A percentile compares a stretch with the other conserved stretches of the same genome.
Conservation (phyloP, 2,797 vertebrate species). For the Myotis findleyi region DNA sequence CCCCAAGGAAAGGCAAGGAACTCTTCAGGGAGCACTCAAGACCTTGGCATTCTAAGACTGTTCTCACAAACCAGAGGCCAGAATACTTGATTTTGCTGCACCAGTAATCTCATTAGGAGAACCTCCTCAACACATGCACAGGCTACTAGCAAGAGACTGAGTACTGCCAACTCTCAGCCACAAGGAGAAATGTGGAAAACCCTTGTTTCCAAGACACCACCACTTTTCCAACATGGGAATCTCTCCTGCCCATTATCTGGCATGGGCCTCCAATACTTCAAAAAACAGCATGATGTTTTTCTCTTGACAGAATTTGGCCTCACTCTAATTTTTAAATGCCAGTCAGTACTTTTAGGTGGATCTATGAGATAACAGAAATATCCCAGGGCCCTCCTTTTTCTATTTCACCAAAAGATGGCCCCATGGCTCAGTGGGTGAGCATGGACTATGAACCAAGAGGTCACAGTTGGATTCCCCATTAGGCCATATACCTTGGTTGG, state of each 20-base stretch:
- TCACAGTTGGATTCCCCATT: too few relatives aligned
- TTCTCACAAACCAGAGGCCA: neutral
- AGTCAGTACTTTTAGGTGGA: neutral
- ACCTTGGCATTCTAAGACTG: neutral
- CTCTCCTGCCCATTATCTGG: neutral
- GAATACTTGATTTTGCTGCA: neutral
- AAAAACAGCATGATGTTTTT: neutral
- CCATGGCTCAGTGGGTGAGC: too few relatives aligned
- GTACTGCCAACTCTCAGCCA: neutral
- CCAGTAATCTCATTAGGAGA: neutral
- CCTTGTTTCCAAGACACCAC: neutral
- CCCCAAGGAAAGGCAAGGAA: neutral
- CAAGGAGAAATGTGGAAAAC: neutral
- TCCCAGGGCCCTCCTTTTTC: neutral
- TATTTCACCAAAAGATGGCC: neutral
- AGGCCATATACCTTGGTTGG: too few relatives aligned
- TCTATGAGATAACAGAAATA: neutral
- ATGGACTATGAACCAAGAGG: too few relatives aligned
- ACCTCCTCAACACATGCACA: neutral
- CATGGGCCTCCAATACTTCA: neutral
- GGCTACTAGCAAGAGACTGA: neutral
- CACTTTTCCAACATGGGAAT: neutral
- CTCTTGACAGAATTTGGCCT: neutral
- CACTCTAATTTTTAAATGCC: neutral
- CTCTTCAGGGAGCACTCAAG: neutral